Conservation (phyloP, 2,797 vertebrate genomes). For the Hemitrygon akajei region DNA sequence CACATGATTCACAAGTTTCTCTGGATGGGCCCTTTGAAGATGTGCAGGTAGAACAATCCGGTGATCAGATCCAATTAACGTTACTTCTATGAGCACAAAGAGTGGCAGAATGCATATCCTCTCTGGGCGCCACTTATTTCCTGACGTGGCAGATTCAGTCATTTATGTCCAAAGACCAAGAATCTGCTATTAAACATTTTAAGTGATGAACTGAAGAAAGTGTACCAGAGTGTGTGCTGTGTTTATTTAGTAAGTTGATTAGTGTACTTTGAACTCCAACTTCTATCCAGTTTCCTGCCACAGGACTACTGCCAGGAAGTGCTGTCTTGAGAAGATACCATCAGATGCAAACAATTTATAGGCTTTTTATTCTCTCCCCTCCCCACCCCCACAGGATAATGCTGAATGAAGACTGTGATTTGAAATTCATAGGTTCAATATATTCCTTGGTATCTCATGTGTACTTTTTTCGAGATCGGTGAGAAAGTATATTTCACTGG, state of each 20-base stretch:
- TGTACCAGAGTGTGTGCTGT: slow-evolving; percentile 37
- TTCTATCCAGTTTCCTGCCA: slow-evolving; percentile 42
- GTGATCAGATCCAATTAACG: slow-evolving; percentile 39
- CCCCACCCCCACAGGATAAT: background rate
- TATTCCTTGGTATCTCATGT: background rate
- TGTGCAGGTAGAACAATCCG: slow-evolving; percentile 41
- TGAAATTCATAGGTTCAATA: background rate
- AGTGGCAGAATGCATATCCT: slow-evolving; percentile 42
- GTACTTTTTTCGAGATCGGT: background rate
- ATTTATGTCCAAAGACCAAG: background rate
- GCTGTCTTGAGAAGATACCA: slow-evolving; percentile 41
- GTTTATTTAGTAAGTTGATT: slow-evolving; percentile 49
- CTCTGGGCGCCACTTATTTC: slow-evolving; percentile 35
- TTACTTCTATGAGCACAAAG: slow-evolving; percentile 40
- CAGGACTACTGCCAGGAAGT: slow-evolving; percentile 42
- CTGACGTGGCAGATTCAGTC: background rate
- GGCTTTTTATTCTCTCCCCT: background rate
- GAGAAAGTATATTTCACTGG: no score
- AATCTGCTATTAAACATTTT: slow-evolving; percentile 40
- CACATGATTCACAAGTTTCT: slow-evolving; percentile 36
- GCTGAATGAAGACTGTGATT: background rate
- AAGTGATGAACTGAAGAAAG: slow-evolving; percentile 43
- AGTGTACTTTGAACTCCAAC: slow-evolving; percentile 46
- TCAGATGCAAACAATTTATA: slow-evolving; percentile 37
- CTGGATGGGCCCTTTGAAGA: slow-evolving; percentile 37